A percentile compares a stretch with the other conserved stretches of the same genome.
phyloP scores from a whole-genome alignment of 2,113 vertebrate species.

The Paramormyrops kingsleyae region DNA sequence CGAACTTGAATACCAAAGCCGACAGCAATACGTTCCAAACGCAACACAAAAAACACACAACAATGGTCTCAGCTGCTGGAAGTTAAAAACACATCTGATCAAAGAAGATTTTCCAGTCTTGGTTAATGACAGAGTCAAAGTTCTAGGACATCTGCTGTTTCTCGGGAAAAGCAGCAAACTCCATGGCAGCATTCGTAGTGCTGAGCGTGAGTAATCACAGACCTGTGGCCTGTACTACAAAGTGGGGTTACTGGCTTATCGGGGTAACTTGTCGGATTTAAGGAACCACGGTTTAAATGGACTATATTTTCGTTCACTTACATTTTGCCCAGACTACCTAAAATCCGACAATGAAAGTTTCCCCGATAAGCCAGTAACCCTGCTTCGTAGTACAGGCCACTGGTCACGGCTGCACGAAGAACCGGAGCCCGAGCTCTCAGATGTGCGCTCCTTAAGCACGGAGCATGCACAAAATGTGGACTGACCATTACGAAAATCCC shows the following conservation, averaged over 20 bases:
- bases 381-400: no score
- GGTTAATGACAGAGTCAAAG: not conserved
- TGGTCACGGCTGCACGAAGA: not conserved
- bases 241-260: no score
- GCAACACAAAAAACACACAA: not conserved
- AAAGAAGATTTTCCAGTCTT: not conserved
- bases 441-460: not conserved
- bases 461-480: not conserved
- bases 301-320: no score
- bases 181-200: not conserved
- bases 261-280: no score
- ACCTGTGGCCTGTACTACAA: not conserved
- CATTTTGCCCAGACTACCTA: no score
- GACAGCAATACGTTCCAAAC: not conserved
- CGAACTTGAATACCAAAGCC: not conserved
- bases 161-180: not conserved
- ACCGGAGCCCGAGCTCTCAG: not conserved
- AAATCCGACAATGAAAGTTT: no score
- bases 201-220: not conserved
- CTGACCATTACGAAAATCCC: not conserved
- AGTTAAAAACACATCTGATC: not conserved
- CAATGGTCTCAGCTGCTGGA: not conserved
- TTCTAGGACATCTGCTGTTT: not conserved
- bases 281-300: no score
- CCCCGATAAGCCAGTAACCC: no score